phyloP scores from a whole-genome alignment of 2,797 vertebrate species.

The Leptoclinus maculatus region DNA sequence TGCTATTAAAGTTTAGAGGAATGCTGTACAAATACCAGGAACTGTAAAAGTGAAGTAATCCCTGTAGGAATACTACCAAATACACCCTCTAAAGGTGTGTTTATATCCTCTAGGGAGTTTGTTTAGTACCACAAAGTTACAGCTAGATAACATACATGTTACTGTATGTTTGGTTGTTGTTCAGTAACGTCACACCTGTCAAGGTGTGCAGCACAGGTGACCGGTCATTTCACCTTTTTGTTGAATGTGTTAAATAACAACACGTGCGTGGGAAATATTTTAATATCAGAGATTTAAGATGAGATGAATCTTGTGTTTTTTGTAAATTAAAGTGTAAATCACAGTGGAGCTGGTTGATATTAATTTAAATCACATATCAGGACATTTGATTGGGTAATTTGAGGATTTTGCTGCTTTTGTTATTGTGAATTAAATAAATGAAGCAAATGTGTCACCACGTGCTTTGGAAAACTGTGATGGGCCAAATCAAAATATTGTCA shows the following conservation, averaged over 20 bases:
- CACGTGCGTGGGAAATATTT: not conserved
- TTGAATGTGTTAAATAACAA: not conserved
- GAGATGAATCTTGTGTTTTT: no score
- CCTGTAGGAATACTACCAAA: not conserved
- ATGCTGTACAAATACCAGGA: not conserved
- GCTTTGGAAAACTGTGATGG: no score
- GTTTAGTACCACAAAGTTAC: not conserved
- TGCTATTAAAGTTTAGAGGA: not conserved
- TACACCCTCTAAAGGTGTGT: not conserved
- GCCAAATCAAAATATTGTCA: not conserved
- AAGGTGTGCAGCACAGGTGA: constrained; percentile 7
- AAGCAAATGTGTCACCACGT: not conserved
- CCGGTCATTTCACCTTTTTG: not conserved
- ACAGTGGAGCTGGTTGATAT: not conserved
- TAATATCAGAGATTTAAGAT: not conserved
- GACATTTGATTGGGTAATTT: not conserved
- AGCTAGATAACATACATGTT: no score
- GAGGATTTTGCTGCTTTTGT: not conserved
- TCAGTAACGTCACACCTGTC: not conserved
- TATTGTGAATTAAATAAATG: not conserved
- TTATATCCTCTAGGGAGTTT: no score
- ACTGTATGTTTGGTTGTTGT: not conserved
- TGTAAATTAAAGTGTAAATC: not conserved
- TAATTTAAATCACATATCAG: not conserved
- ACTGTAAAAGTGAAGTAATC: not conserved